A percentile compares a stretch with the other conserved stretches of the same genome.
Conservation (phyloP, 2,888 invertebrate species). For the Heteropelma amictum region DNA sequence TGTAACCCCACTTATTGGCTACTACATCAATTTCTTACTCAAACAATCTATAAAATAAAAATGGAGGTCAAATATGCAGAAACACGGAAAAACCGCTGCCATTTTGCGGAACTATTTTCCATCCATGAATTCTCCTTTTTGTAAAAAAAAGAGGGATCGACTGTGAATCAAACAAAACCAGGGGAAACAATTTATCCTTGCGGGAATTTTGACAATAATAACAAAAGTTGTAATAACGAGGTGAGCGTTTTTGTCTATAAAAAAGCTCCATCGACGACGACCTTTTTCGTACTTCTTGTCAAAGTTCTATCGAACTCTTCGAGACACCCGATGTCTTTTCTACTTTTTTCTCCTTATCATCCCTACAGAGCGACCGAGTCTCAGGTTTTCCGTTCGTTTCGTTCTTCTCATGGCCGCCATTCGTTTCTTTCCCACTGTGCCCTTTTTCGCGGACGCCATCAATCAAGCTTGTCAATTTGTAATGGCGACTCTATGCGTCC, state of each 20-base stretch:
- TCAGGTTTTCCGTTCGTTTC: constrained; percentile 58
- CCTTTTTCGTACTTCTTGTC: neutral
- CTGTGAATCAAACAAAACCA: no score
- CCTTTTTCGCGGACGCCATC: constrained; percentile 75
- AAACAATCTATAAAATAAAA: neutral
- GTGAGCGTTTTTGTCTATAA: no score
- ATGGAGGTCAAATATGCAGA: no score
- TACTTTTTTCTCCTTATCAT: constrained; percentile 7
- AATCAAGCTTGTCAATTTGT: constrained; percentile 81
- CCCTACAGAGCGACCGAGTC: constrained; percentile 62
- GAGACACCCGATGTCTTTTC: neutral
- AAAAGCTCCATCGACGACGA: neutral
- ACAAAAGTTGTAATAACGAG: no score
- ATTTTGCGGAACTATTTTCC: no score
- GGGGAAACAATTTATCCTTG: no score
- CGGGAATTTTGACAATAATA: no score
- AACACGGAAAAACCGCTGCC: no score
- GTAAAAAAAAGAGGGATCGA: no score
- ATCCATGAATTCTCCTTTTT: no score
- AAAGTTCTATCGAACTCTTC: neutral
- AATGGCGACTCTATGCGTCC: constrained; percentile 79
- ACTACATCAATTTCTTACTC: neutral
- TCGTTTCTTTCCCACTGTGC: constrained; percentile 27
- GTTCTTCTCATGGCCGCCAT: constrained; percentile 28
- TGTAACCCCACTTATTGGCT: constrained; percentile 5